Evolutionary conservation across 2,113 vertebrate species (phyloP).

Genomic region (Crocuta crocuta): DNA sequence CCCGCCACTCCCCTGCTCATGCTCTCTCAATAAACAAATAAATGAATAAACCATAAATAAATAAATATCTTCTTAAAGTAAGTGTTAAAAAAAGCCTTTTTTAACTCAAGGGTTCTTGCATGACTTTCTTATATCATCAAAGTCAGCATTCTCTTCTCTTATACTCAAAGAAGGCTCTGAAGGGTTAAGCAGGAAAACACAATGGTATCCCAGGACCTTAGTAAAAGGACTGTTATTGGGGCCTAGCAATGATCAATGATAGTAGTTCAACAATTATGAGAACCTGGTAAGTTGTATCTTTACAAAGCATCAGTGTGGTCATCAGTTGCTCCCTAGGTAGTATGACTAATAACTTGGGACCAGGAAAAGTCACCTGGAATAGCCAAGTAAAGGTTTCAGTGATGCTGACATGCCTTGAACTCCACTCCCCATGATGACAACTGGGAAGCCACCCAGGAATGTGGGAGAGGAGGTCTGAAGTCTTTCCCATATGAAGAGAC

Average conservation of each 20-base stretch:
- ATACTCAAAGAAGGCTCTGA: constrained; percentile 18
- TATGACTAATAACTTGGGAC: neutral
- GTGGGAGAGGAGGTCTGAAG: neutral
- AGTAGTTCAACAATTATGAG: neutral
- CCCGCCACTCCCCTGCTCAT: too few species aligned
- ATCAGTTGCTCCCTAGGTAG: neutral
- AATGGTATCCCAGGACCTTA: neutral
- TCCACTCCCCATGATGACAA: neutral
- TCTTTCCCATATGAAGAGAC: neutral
- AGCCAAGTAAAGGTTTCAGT: constrained; percentile 34
- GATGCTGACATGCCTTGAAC: neutral
- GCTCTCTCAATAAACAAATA: too few species aligned
- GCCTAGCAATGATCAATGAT: neutral
- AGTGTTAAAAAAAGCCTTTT: neutral
- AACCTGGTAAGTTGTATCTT: neutral
- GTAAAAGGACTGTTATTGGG: neutral
- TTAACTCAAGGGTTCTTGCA: neutral
- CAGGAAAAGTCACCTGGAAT: neutral
- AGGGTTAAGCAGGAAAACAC: constrained; percentile 10
- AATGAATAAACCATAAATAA: too few species aligned
- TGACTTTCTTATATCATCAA: constrained; percentile 29
- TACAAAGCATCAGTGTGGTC: neutral
- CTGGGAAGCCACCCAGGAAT: neutral
- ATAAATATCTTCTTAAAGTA: neutral
- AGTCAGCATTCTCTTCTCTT: constrained; percentile 9